Evolutionary conservation across 2,888 invertebrate species (phyloP).

Genomic region (Drosophila setosimentum): DNA sequence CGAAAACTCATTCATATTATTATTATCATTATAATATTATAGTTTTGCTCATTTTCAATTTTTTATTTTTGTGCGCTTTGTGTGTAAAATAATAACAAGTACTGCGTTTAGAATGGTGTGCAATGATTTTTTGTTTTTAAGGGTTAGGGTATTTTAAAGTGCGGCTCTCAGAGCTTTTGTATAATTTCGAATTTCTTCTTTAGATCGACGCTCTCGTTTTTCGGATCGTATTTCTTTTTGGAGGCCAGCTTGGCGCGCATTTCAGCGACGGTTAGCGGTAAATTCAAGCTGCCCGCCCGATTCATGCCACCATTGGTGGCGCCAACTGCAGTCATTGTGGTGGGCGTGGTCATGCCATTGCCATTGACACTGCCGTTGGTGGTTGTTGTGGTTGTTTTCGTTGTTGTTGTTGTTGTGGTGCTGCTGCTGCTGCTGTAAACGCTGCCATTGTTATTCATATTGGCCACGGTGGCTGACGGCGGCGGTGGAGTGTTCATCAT

Average conservation of each 20-base stretch:
- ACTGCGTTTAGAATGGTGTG: conserved; percentile 41
- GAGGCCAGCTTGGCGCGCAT: conserved; percentile 93
- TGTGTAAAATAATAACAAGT: conserved; percentile 69
- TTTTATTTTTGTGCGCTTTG: conserved; percentile 39
- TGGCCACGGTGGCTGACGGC: conserved; percentile 62
- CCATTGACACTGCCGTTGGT: conserved; percentile 38
- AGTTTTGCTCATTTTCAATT: background rate
- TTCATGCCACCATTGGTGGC: conserved; percentile 51
- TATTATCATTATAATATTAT: conserved; percentile 10
- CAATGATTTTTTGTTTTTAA: conserved; percentile 13
- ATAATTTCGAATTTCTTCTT: conserved; percentile 97
- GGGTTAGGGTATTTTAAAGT: background rate
- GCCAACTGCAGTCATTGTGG: conserved; percentile 26
- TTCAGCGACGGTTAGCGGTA: conserved; percentile 97
- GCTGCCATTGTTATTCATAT: conserved; percentile 65
- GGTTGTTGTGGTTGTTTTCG: conserved; percentile 18
- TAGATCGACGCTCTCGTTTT: conserved; percentile 95
- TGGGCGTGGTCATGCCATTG: conserved; percentile 44
- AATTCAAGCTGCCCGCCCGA: conserved; percentile 87
- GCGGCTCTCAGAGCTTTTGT: conserved; percentile 91
- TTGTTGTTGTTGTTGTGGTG: conserved; percentile 23
- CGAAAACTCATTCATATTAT: conserved; percentile 6
- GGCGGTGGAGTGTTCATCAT: conserved; percentile 59
- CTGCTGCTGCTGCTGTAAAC: conserved; percentile 47
- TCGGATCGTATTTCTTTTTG: conserved; percentile 95